phyloP scores from a whole-genome alignment of 1,140 invertebrate species.

The Drosophila ambigua region DNA sequence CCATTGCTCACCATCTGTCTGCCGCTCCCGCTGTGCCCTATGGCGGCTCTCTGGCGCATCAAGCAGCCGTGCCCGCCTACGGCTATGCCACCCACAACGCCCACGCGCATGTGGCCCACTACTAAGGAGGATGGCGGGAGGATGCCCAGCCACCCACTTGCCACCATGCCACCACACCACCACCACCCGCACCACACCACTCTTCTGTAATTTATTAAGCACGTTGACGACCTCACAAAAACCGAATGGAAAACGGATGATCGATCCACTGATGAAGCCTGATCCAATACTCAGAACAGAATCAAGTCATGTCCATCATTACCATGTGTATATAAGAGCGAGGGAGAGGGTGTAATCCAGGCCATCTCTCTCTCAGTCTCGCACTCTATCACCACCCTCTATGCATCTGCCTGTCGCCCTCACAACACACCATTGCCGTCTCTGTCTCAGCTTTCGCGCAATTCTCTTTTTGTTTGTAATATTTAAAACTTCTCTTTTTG shows the following conservation, averaged over 20 bases:
- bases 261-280: slow-evolving; percentile 89
- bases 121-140: slow-evolving; percentile 49
- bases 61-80: slow-evolving; percentile 70
- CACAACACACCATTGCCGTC: slow-evolving; percentile 39
- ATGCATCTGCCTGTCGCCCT: slow-evolving; percentile 45
- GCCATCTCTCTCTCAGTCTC: slow-evolving; percentile 22
- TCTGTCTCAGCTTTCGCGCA: slow-evolving; percentile 72
- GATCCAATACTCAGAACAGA: slow-evolving; percentile 89
- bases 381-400: slow-evolving; percentile 30
- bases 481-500: slow-evolving; percentile 44
- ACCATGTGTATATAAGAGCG: slow-evolving; percentile 48
- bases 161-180: slow-evolving; percentile 86
- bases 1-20: slow-evolving; percentile 74
- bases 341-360: slow-evolving; percentile 16
- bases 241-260: slow-evolving; percentile 87
- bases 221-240: slow-evolving; percentile 87
- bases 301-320: slow-evolving; percentile 86
- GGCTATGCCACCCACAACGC: slow-evolving; percentile 75
- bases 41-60: slow-evolving; percentile 73
- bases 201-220: slow-evolving; percentile 96
- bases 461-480: slow-evolving; percentile 64
- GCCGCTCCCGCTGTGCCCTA: slow-evolving; percentile 72
- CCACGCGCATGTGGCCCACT: slow-evolving; percentile 76
- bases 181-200: slow-evolving; percentile 87
- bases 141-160: slow-evolving; percentile 7